Percentiles rank a stretch among this genome's conserved stretches.
Evolutionary conservation across 2,797 vertebrate genomes (phyloP).

Genomic region (Apodemus agrarius): DNA sequence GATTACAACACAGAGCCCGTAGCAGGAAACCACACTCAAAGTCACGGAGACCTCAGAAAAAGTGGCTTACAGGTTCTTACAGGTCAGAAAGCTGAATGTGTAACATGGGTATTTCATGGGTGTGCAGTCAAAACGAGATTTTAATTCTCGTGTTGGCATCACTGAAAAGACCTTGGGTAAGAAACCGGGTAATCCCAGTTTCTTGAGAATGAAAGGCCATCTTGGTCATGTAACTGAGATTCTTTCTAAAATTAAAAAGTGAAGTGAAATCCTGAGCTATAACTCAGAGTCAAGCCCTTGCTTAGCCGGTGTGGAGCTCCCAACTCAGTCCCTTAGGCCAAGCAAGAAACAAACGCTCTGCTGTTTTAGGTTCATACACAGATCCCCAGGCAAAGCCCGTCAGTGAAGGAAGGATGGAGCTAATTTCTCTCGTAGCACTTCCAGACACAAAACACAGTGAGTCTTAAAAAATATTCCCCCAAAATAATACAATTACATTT

Average conservation of each 20-base stretch:
- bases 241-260: background rate
- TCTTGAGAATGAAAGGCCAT: background rate
- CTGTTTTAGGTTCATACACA: background rate
- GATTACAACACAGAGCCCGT: background rate
- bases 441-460: background rate
- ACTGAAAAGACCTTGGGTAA: background rate
- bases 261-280: background rate
- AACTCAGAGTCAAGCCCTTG: background rate
- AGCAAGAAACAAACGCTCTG: background rate
- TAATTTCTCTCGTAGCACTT: background rate
- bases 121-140: background rate
- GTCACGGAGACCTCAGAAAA: background rate
- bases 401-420: background rate
- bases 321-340: background rate
- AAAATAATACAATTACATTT: constrained; percentile 6
- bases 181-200: background rate
- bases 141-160: background rate
- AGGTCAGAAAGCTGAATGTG: background rate
- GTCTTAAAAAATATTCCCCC: background rate
- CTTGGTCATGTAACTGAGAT: background rate
- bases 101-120: background rate
- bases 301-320: no score
- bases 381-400: background rate
- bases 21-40: background rate
- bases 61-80: background rate